These are phyloP conservation scores for Channa maculata DNA, from an alignment of 2,113 vertebrate species.

Conservation along the genomic window DNA sequence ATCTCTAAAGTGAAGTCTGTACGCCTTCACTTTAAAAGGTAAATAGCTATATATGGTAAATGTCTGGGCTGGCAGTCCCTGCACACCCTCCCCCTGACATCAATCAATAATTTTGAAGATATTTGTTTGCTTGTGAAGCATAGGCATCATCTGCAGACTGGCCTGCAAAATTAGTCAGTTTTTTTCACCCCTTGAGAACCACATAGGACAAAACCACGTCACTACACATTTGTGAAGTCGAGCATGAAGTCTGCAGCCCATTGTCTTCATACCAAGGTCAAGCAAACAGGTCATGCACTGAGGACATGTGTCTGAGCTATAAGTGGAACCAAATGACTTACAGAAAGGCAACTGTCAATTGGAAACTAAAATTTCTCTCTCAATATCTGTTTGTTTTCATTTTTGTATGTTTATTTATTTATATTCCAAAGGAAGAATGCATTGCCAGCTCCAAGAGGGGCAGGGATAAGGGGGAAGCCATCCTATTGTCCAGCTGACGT, in stretches of 20 bases:
- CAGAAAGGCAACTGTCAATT: background rate
- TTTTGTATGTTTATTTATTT: slow-evolving; percentile 4
- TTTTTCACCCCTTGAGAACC: slow-evolving; percentile 55
- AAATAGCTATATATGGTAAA: background rate
- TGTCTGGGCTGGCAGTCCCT: background rate
- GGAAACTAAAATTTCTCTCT: background rate
- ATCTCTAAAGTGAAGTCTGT: too few relatives aligned
- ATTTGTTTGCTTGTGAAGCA: slow-evolving; percentile 24
- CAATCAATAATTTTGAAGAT: slow-evolving; percentile 27
- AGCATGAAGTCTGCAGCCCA: slow-evolving; percentile 54
- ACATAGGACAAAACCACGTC: slow-evolving; percentile 62
- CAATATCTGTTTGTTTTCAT: background rate
- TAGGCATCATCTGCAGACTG: slow-evolving; percentile 14
- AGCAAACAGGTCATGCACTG: slow-evolving; percentile 29
- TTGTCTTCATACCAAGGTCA: slow-evolving; percentile 54
- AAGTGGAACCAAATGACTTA: background rate
- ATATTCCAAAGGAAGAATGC: slow-evolving; percentile 28
- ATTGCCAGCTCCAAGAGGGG: slow-evolving; percentile 25
- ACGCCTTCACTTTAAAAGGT: too few relatives aligned
- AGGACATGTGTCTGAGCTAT: background rate
- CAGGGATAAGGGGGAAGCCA: slow-evolving; percentile 44
- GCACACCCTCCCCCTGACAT: background rate
- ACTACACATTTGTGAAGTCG: slow-evolving; percentile 62
- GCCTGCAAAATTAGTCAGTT: slow-evolving; percentile 37
- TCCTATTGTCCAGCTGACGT: slow-evolving; percentile 82